These are phyloP conservation scores for Neopelma chrysocephalum DNA, from an alignment of 2,797 vertebrate genomes.

Conservation along the genomic window DNA sequence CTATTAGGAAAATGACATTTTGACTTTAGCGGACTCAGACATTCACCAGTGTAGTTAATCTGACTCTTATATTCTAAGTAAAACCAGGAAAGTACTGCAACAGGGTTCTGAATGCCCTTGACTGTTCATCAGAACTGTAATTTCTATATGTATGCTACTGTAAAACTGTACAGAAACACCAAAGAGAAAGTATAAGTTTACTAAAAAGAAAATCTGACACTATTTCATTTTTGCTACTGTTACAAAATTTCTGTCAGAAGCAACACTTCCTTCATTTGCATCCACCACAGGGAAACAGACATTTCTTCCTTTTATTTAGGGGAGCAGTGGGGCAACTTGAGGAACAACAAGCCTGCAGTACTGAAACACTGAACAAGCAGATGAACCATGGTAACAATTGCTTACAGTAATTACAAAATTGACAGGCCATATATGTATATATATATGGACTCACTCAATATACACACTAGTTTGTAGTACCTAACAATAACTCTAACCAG, in stretches of 20 bases:
- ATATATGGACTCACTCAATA: not conserved
- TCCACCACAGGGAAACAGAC: not conserved
- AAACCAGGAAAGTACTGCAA: not conserved
- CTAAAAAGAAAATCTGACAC: not conserved
- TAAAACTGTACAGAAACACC: not conserved
- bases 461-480: not conserved
- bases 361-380: not conserved
- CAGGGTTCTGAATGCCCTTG: not conserved
- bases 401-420: not conserved
- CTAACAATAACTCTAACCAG: not conserved
- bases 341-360: not conserved
- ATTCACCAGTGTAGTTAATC: not conserved
- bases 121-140: not conserved
- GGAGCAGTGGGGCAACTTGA: not conserved
- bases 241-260: not conserved
- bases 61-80: not conserved
- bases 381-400: not conserved
- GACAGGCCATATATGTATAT: not conserved
- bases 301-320: slow-evolving; percentile 11
- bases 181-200: not conserved
- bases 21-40: not conserved
- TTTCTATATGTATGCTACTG: not conserved
- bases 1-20: slow-evolving; percentile 21
- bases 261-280: not conserved
- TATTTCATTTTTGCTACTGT: not conserved